Conservation (phyloP, 2,113 vertebrate genomes). For the Varanus salvator region DNA sequence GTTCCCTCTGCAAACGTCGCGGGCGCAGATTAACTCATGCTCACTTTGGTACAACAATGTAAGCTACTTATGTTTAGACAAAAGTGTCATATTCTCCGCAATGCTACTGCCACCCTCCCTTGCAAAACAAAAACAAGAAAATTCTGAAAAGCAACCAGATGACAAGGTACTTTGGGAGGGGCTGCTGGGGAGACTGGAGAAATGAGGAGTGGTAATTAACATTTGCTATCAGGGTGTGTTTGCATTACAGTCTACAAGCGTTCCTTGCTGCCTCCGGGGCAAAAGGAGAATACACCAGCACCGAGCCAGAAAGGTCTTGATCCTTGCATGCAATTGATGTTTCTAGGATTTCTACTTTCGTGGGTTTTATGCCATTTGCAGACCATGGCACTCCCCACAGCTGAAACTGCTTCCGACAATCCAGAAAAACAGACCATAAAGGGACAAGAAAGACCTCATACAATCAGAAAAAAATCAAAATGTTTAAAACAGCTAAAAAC, state of each 20-base stretch:
- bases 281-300: background rate
- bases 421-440: too few species aligned
- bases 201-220: constrained; percentile 58
- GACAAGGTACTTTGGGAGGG: constrained; percentile 46
- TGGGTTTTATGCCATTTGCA: too few species aligned
- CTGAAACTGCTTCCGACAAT: too few species aligned
- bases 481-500: too few species aligned
- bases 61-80: constrained; percentile 72
- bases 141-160: constrained; percentile 66
- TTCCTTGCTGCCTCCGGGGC: background rate
- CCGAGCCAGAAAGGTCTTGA: background rate
- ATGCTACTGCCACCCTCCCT: background rate
- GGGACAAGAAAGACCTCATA: too few species aligned
- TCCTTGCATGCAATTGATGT: background rate
- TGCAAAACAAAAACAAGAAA: background rate
- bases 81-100: constrained; percentile 63
- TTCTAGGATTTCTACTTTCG: background rate
- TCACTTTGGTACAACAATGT: constrained; percentile 76
- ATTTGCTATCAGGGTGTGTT: constrained; percentile 66
- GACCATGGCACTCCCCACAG: too few species aligned
- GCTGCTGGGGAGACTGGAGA: background rate
- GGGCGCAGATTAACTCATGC: constrained; percentile 76
- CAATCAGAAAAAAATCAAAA: too few species aligned
- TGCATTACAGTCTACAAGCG: constrained; percentile 54
- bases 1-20: constrained; percentile 73